phyloP scores from a whole-genome alignment of 2,797 vertebrate species.

The Coluber constrictor region DNA sequence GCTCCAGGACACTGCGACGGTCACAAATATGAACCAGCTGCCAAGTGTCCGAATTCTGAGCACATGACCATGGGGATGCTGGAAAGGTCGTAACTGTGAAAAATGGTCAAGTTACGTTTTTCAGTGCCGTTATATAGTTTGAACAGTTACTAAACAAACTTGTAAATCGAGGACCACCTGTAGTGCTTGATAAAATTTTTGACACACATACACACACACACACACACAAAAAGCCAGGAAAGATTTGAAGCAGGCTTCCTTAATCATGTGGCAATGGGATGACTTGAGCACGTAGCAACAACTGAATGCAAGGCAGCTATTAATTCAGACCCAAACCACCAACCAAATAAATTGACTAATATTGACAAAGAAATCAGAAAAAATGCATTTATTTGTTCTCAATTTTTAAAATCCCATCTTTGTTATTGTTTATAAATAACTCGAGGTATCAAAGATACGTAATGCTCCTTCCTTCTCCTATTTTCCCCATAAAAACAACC shows the following conservation, averaged over 20 bases:
- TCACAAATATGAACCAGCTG: too few relatives aligned
- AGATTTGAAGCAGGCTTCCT: neutral
- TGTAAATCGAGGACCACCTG: too few relatives aligned
- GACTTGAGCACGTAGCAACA: neutral
- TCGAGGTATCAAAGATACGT: neutral
- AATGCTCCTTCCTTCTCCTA: too few relatives aligned
- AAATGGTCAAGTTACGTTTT: too few relatives aligned
- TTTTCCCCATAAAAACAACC: too few relatives aligned
- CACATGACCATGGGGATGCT: too few relatives aligned
- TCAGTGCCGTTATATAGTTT: too few relatives aligned
- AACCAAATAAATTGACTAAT: neutral
- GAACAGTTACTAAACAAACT: too few relatives aligned
- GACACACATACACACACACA: too few relatives aligned
- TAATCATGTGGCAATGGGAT: neutral
- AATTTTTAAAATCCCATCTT: neutral
- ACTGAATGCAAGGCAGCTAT: neutral
- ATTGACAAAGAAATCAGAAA: constrained; percentile 14
- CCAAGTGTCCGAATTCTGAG: too few relatives aligned
- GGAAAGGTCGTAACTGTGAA: too few relatives aligned
- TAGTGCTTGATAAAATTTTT: neutral
- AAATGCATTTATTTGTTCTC: neutral
- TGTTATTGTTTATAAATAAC: neutral
- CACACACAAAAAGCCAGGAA: rapidly evolving
- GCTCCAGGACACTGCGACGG: rapidly evolving
- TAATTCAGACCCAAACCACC: neutral